Base-by-base conservation (phyloP, 1,140 invertebrate genomes). In the Drosophila nigromelanica region DNA sequence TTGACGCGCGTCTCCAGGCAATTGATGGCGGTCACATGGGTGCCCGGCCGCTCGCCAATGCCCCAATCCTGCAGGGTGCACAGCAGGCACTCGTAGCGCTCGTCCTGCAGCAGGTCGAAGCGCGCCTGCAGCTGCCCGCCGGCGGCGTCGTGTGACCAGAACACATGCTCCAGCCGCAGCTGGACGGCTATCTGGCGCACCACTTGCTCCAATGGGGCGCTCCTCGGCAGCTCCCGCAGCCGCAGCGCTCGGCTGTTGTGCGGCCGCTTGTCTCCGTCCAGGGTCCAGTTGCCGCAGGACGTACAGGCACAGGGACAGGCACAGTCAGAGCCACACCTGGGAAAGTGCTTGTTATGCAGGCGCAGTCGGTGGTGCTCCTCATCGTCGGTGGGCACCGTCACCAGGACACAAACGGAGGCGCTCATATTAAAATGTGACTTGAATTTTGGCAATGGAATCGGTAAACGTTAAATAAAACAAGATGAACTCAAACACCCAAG, bases 71-170 rank as follows among this genome's bases (percentile, higher is more conserved):
- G 86, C 0, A 93, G 61, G 0, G 89, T 80, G 39, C 74, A 75
- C 1, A 92, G 72, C 39, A 92, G 70, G 0, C 81, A 62, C 67
- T 93, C 92, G 61, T 92, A 92, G n/a, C 78, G 76, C 18, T 85
- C 71, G 12, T 91, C 90, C 60, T 83, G 85, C 63, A 78, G 76
- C 24, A 92, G 63, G 2, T 91, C 78, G 58, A 93, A 92, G 15
- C 78, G 78, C 0, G 62, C 78, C 45, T 87, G 82, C 10, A 87
- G 48, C 45, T 76, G 81, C 0, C 35, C 35, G 0, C 71, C 83
- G 0, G 21, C 21, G 3, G 76, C 39, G 12, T 87, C 78, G 21
- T 73, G 60, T 0, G 83, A 62, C 83, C 83, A 87, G 24, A 87
- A 87, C 6, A 82, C 78, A 14, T 76, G 56, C 54, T 83, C 70